Evolutionary conservation across 2,888 invertebrate species (phyloP).

Genomic region (Drosophila neonasuta): DNA sequence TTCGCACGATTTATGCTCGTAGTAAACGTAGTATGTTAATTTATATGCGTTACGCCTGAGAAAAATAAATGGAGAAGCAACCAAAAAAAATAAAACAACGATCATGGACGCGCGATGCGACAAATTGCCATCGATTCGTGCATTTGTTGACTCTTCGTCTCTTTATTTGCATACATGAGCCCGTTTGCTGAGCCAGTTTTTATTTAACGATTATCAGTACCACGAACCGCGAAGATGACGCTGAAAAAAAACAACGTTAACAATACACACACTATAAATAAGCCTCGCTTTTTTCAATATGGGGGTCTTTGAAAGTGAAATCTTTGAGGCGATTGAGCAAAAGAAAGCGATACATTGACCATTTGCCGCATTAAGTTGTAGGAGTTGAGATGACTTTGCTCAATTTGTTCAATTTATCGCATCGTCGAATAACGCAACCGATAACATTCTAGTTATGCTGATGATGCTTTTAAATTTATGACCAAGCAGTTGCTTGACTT

Average conservation of each 20-base stretch:
- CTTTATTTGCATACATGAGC: constrained; percentile 63
- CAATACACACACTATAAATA: constrained; percentile 17
- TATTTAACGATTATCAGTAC: constrained; percentile 30
- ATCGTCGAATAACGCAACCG: constrained; percentile 35
- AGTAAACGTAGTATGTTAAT: constrained; percentile 52
- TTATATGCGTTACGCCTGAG: constrained; percentile 49
- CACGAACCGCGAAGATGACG: constrained; percentile 36
- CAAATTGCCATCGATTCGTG: constrained; percentile 66
- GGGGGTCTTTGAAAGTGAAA: constrained; percentile 64
- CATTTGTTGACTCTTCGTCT: constrained; percentile 65
- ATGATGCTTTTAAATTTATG: constrained; percentile 56
- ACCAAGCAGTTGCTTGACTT: constrained; percentile 36
- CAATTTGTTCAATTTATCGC: constrained; percentile 61
- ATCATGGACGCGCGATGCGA: constrained; percentile 42
- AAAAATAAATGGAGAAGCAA: constrained; percentile 11
- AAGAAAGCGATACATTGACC: constrained; percentile 57
- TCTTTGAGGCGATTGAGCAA: constrained; percentile 26
- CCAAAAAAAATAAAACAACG: constrained; percentile 12
- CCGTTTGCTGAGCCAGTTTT: constrained; percentile 58
- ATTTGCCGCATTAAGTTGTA: constrained; percentile 64
- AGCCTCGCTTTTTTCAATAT: constrained; percentile 35
- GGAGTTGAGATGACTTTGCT: constrained; percentile 54
- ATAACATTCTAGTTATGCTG: constrained; percentile 64
- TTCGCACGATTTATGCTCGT: constrained; percentile 51
- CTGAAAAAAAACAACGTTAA: constrained; percentile 19